These are phyloP conservation scores for Lacerta bilineata DNA, from an alignment of 2,797 vertebrate species.

Conservation along the genomic window DNA sequence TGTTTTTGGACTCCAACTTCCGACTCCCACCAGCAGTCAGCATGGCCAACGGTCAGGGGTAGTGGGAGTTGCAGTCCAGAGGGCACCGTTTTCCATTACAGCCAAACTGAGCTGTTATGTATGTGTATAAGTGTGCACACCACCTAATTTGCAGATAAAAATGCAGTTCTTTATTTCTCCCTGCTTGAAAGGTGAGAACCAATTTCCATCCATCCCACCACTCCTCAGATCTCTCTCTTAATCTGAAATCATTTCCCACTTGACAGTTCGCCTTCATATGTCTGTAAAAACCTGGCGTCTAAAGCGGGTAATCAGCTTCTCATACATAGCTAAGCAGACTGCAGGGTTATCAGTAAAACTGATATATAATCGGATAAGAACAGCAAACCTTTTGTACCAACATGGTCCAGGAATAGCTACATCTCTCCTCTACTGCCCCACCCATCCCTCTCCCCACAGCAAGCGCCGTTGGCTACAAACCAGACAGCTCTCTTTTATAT, in stretches of 20 bases:
- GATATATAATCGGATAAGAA: slow-evolving; percentile 85
- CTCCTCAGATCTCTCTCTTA: neutral
- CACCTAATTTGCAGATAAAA: neutral
- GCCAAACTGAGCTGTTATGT: neutral
- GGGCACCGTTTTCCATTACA: neutral
- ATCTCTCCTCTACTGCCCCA: slow-evolving; percentile 42
- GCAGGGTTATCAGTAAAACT: slow-evolving; percentile 86
- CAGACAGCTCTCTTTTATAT: neutral
- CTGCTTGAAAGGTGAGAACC: slow-evolving; percentile 16
- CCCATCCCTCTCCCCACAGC: slow-evolving; percentile 5
- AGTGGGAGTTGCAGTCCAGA: neutral
- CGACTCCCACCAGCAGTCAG: neutral
- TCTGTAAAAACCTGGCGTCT: slow-evolving; percentile 63
- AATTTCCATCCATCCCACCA: slow-evolving; percentile 8
- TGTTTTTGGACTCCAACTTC: neutral
- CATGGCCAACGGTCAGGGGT: neutral
- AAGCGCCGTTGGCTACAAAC: neutral
- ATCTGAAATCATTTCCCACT: slow-evolving; percentile 62
- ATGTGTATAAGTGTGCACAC: neutral
- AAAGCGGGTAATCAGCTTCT: slow-evolving; percentile 80
- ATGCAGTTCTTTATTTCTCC: neutral
- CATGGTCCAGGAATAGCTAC: slow-evolving; percentile 63
- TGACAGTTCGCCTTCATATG: slow-evolving; percentile 77
- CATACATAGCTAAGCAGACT: slow-evolving; percentile 80
- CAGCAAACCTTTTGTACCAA: slow-evolving; percentile 75